Conservation (phyloP, 2,797 vertebrate species). For the Centroberyx gerrardi region DNA sequence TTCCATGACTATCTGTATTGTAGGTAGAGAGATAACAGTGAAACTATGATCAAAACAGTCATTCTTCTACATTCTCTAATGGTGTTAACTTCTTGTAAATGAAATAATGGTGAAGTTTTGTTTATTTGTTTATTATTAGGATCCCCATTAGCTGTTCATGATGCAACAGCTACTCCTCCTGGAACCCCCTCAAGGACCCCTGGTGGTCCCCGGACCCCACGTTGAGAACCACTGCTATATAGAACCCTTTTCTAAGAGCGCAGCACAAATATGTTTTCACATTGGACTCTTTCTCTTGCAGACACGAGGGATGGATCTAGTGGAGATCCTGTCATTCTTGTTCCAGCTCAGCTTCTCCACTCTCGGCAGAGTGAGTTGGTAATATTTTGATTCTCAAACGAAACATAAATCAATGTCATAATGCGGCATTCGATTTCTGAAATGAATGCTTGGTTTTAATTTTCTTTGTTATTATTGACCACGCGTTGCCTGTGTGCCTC, state of each 20-base stretch:
- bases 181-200: too few species aligned
- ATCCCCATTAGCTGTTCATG: too few species aligned
- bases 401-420: constrained; percentile 4
- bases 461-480: not conserved
- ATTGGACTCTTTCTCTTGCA: constrained; percentile 61
- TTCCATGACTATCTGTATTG: too few species aligned
- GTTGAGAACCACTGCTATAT: too few species aligned
- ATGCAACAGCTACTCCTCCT: too few species aligned
- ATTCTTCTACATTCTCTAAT: too few species aligned
- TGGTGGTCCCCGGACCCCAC: too few species aligned
- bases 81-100: too few species aligned
- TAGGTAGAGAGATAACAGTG: too few species aligned
- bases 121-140: too few species aligned
- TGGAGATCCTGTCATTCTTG: constrained; percentile 95
- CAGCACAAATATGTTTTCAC: not conserved
- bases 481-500: constrained; percentile 25
- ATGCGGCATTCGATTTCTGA: not conserved
- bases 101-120: too few species aligned
- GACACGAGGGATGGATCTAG: constrained; percentile 94
- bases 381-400: not conserved
- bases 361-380: constrained; percentile 90
- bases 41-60: too few species aligned
- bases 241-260: not conserved
- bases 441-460: not conserved
- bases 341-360: constrained; percentile 97